A percentile compares a stretch with the other conserved stretches of the same genome.
phyloP scores from a whole-genome alignment of 2,797 vertebrate species.

The Capromys pilorides region DNA sequence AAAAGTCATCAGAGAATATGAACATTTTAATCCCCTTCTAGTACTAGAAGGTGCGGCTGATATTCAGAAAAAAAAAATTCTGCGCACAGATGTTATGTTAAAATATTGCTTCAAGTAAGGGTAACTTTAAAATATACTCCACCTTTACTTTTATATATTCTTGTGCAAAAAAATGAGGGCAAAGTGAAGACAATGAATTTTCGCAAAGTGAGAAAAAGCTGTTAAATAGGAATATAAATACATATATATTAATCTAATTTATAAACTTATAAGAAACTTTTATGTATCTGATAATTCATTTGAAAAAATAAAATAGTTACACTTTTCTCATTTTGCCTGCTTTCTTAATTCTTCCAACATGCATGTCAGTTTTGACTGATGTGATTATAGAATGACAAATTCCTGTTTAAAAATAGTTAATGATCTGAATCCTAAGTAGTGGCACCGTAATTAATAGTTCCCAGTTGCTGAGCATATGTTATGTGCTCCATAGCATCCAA shows the following conservation, averaged over 20 bases:
- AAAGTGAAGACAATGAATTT: neutral
- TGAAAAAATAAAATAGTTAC: neutral
- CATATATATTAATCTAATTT: neutral
- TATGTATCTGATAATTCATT: neutral
- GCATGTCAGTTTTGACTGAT: neutral
- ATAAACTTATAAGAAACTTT: neutral
- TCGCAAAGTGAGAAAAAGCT: neutral
- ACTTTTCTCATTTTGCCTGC: neutral
- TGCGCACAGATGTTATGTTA: neutral
- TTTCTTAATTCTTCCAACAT: neutral
- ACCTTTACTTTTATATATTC: neutral
- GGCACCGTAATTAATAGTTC: neutral
- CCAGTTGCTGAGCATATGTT: neutral
- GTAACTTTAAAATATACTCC: neutral
- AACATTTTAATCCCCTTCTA: neutral
- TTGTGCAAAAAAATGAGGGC: neutral
- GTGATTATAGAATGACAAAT: neutral
- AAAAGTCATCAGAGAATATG: neutral
- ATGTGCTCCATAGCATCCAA: accelerated
- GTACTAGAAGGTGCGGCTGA: neutral
- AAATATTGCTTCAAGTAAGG: neutral
- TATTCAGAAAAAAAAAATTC: neutral
- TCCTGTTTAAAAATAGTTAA: neutral
- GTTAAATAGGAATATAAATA: neutral
- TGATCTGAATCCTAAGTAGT: neutral